Base-by-base conservation (phyloP, 1,140 invertebrate genomes). In the Conus betulinus region DNA sequence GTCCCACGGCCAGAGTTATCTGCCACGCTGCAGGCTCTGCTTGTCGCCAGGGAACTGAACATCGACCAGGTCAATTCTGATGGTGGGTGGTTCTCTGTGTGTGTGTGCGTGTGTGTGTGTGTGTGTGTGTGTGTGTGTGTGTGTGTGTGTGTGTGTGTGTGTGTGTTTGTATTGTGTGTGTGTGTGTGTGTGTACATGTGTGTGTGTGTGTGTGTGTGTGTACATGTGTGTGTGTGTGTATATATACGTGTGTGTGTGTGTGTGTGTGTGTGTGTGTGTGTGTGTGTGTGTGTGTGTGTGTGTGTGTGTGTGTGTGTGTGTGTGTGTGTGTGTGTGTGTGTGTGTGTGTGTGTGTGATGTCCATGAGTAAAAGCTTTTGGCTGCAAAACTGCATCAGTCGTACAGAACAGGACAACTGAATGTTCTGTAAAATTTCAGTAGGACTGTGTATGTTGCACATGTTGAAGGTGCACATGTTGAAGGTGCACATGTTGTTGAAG, bases 1-100 rank as follows among this genome's bases (percentile, higher is more conserved):
- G 3, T 91, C 92, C 23, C 88, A 91, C 52, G 93, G 93, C n/a
- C 76, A 89, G 0, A 89, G 90, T 8, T 92, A 92, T 86, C 78
- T 91, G 60, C 84, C 5, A 94, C 93, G 8, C 89, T 94, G n/a
- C 87, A 88, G 52, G 90, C 91, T n/a, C 89, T 94, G 13, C 88
- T 94, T 0, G 90, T 89, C 55, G 88, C 90, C 13, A 82, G 88
- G 57, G 92, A 92, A 53, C 91, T 93, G 17, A 89, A 88, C 27
- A 88, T 93, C 17, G 92, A 94, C 71, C 91, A 91, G 71, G 88
- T 89, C 15, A 94, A 94, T 86, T 94, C 92, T 27, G 92, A 94
- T 87, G 93, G 93, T 94, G 88, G 90, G 90, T 90, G 27, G 57
- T 60, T 8, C 15, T 76, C 11, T 11, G 27, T 76, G 74, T 39